Percentiles rank a stretch among this genome's conserved stretches.
Evolutionary conservation across 2,888 invertebrate species (phyloP).

Genomic region (Campoplex nolae): DNA sequence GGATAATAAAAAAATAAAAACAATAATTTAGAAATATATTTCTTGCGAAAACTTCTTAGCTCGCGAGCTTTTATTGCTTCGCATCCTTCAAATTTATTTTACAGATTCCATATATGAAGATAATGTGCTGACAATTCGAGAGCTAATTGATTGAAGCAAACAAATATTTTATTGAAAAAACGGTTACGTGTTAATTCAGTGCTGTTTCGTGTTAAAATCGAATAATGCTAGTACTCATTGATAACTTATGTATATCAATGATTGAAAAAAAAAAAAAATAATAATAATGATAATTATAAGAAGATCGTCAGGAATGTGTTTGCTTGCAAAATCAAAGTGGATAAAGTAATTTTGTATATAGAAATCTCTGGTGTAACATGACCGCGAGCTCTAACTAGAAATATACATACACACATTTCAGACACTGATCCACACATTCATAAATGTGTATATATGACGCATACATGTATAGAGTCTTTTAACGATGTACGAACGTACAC

Average conservation of each 20-base stretch:
- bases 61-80: neutral
- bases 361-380: constrained; percentile 42
- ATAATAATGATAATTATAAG: neutral
- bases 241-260: neutral
- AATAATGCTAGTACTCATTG: neutral
- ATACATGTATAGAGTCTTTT: neutral
- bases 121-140: neutral
- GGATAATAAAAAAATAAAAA: no score
- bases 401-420: neutral
- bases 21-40: no score
- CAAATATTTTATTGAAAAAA: neutral
- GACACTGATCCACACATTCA: neutral
- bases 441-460: neutral
- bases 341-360: constrained; percentile 40
- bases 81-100: neutral
- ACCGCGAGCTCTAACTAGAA: constrained; percentile 8
- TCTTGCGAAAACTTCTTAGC: no score
- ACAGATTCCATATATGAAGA: neutral
- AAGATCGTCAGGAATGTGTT: neutral
- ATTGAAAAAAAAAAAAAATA: neutral
- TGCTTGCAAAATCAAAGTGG: constrained; percentile 24
- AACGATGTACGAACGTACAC: constrained; percentile 38
- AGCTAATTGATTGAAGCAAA: neutral
- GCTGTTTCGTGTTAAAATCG: neutral
- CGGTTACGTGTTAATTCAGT: neutral